Base-by-base conservation (phyloP, 2,113 vertebrate genomes). In the Plectropomus leopardus region DNA sequence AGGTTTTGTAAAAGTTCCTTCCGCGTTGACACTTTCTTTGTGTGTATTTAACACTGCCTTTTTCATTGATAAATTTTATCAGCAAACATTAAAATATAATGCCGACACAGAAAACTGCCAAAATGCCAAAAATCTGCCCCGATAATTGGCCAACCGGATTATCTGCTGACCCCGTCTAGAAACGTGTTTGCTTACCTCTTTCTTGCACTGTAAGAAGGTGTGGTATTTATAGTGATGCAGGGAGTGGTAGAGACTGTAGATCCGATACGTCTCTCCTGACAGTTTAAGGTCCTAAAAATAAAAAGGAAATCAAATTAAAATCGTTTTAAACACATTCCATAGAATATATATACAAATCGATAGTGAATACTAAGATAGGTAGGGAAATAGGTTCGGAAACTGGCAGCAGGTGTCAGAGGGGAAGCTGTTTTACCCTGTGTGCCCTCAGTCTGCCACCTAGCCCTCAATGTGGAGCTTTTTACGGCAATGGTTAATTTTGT, bases 171-270 rank as follows among this genome's bases (percentile, higher is more conserved):
- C n/a, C n/a, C n/a, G n/a, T n/a, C n/a, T 13, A 8, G 15, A 26
- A 59, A 47, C 2, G 17, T 51, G 42, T 17, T 21, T 6, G 23
- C 95, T 94, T 89, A 97, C 97, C 96, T 98, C 96, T 93, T 97
- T 96, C 86, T 97, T 96, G 93, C 97, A 98, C 93, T 96, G 96
- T 89, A 98, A 93, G 89, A 98, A 98, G 71, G 96, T 98, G 93
- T 98, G 97, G 93, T 97, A 97, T 81, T 98, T 98, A 92, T 97
- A 98, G 92, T 98, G 97, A 90, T 98, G 97, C 72, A 98, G 95
- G n/a, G 96, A 97, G 87, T 98, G 97, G 89, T 97, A 98, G 28
- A 97, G 95, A 44, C 96, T 96, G 93, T 97, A 98, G 89, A 97
- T 95, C 28, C 95, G 93, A 13, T 96, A 97, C n/a, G 95, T 95